These are phyloP conservation scores for Tychaedon coryphoeus DNA, from an alignment of 2,113 vertebrate genomes.

Conservation along the genomic window DNA sequence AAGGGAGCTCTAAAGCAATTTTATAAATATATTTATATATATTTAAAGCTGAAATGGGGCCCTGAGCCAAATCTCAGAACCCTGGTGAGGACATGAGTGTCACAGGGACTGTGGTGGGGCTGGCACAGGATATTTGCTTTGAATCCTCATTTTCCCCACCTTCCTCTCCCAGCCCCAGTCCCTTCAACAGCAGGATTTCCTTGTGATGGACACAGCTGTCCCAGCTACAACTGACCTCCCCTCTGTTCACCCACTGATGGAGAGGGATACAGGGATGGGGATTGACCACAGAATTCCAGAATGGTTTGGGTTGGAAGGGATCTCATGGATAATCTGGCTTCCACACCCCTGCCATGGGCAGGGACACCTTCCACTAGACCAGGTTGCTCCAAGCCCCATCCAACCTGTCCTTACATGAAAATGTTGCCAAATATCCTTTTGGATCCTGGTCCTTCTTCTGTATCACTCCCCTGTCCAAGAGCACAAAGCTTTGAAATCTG, in stretches of 20 bases:
- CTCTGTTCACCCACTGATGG: not conserved
- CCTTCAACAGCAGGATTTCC: conserved; percentile 2
- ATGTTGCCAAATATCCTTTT: not conserved
- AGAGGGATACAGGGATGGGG: rapidly evolving
- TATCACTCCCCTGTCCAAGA: not conserved
- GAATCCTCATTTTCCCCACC: not conserved
- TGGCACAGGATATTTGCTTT: not conserved
- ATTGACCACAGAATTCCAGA: not conserved
- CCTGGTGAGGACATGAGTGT: not conserved
- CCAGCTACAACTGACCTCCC: not conserved
- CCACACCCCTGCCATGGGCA: not conserved
- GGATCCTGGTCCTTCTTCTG: not conserved
- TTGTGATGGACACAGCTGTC: not conserved
- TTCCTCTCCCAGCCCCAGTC: not conserved
- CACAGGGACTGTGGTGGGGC: rapidly evolving
- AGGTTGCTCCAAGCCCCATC: not conserved
- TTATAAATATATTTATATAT: too few relatives aligned
- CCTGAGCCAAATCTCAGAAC: not conserved
- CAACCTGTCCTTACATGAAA: not conserved
- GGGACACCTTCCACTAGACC: not conserved
- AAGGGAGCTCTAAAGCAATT: not conserved
- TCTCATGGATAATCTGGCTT: not conserved
- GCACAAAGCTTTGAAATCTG: not conserved
- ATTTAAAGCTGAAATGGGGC: not conserved
- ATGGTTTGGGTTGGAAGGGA: not conserved